phyloP scores from a whole-genome alignment of 2,888 invertebrate genomes.

The Eristalis tenax region DNA sequence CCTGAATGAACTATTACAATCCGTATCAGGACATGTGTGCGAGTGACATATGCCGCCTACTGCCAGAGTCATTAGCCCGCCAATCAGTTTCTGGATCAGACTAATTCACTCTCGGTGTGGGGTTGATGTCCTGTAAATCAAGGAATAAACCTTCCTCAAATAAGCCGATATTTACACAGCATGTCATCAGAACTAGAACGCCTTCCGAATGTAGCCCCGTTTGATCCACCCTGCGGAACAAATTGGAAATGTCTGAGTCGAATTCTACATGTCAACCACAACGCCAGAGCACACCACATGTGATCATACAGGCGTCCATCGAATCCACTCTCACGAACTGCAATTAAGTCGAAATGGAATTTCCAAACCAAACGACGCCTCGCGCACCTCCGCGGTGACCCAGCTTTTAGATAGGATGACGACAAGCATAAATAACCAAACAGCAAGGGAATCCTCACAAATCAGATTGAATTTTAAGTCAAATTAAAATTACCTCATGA shows the following conservation, averaged over 20 bases:
- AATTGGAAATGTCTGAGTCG: not conserved
- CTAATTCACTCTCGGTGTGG: not conserved
- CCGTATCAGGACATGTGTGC: not conserved
- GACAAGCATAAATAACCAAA: not conserved
- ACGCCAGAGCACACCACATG: not conserved
- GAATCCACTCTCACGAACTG: not conserved
- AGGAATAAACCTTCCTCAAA: not conserved
- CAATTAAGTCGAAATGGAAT: not conserved
- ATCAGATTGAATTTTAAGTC: conserved; percentile 33
- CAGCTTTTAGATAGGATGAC: not conserved
- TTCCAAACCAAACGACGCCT: not conserved
- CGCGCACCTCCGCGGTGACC: not conserved
- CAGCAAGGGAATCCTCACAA: not conserved
- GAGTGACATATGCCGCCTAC: not conserved
- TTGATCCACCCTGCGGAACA: not conserved
- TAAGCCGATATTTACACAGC: not conserved
- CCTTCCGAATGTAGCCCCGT: not conserved
- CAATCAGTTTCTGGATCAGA: not conserved
- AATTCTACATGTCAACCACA: no score
- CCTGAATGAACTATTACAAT: not conserved
- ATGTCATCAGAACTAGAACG: not conserved
- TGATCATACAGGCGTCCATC: not conserved
- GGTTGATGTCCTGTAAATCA: not conserved
- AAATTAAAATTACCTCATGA: conserved; percentile 51
- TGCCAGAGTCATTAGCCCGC: not conserved